Percentiles rank a stretch among this genome's conserved stretches.
Conservation (phyloP, 2,797 vertebrate genomes). For the Malurus leucopterus region DNA sequence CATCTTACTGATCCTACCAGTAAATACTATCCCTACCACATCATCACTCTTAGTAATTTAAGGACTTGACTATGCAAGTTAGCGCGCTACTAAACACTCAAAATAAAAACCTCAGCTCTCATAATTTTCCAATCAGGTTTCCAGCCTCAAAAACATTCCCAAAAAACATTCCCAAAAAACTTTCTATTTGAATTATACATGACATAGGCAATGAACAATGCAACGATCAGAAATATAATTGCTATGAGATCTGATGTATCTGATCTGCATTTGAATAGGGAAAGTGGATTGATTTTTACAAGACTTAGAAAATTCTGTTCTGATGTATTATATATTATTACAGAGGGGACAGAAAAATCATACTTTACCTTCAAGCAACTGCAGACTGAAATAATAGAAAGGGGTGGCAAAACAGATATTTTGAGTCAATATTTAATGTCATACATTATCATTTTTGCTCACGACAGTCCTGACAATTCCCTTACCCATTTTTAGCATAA, state of each 20-base stretch:
- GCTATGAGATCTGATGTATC: constrained; percentile 76
- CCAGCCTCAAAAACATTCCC: constrained; percentile 22
- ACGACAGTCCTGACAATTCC: constrained; percentile 13
- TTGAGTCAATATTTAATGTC: constrained; percentile 36
- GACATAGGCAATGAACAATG: constrained; percentile 52
- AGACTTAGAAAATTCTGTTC: constrained; percentile 66
- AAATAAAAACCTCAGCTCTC: neutral
- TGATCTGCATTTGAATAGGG: constrained; percentile 34
- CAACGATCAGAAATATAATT: constrained; percentile 77
- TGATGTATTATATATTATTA: neutral
- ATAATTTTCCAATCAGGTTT: constrained; percentile 53
- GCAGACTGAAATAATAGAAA: constrained; percentile 69
- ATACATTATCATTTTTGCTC: constrained; percentile 9
- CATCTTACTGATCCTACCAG: neutral
- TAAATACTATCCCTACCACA: neutral
- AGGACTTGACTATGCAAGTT: neutral
- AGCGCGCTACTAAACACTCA: neutral
- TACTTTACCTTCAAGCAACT: constrained; percentile 65
- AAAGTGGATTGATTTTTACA: constrained; percentile 43
- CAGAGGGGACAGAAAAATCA: constrained; percentile 70
- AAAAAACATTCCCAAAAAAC: constrained; percentile 56
- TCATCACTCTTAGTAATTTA: neutral
- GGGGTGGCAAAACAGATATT: constrained; percentile 40
- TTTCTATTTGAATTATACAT: constrained; percentile 61
- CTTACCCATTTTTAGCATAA: constrained; percentile 10